A percentile compares a stretch with the other conserved stretches of the same genome.
These are phyloP conservation scores for Melinaea menophilus DNA, from an alignment of 2,888 invertebrate genomes.

Conservation along the genomic window DNA sequence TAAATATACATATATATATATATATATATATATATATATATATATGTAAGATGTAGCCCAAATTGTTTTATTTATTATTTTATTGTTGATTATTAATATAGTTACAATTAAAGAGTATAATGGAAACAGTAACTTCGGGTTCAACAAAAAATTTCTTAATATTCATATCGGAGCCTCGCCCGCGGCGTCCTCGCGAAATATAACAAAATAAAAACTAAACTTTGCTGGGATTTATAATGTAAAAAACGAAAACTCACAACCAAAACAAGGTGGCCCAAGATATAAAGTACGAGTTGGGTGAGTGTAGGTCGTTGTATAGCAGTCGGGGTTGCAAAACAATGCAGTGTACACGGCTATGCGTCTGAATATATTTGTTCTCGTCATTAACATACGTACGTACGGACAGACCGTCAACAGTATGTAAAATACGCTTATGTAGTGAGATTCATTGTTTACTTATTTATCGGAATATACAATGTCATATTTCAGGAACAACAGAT, in stretches of 20 bases:
- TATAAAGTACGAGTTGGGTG: conserved; percentile 1
- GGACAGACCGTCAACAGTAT: conserved; percentile 64
- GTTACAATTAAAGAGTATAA: conserved; percentile 30
- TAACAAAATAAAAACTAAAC: conserved; percentile 72
- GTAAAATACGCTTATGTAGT: conserved; percentile 47
- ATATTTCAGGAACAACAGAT: too few species aligned
- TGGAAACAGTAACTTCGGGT: conserved; percentile 42
- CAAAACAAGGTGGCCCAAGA: conserved; percentile 41
- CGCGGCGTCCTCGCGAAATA: conserved; percentile 70
- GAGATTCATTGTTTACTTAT: too few species aligned
- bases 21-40: too few species aligned
- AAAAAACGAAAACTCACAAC: conserved; percentile 46
- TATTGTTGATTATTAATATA: conserved; percentile 7
- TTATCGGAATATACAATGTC: too few species aligned
- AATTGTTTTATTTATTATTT: too few species aligned
- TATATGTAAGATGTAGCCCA: too few species aligned
- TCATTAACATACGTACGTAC: conserved; percentile 62
- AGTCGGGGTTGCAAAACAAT: conserved; percentile 52
- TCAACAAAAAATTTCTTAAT: conserved; percentile 61
- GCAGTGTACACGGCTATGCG: conserved; percentile 46
- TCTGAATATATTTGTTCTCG: conserved; percentile 64
- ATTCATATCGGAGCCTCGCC: conserved; percentile 66
- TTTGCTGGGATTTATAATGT: conserved; percentile 59
- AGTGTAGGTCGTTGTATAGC: conserved; percentile 36
- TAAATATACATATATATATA: too few species aligned